Conservation (phyloP, 2,113 vertebrate species). For the Hirundichthys speculiger region DNA sequence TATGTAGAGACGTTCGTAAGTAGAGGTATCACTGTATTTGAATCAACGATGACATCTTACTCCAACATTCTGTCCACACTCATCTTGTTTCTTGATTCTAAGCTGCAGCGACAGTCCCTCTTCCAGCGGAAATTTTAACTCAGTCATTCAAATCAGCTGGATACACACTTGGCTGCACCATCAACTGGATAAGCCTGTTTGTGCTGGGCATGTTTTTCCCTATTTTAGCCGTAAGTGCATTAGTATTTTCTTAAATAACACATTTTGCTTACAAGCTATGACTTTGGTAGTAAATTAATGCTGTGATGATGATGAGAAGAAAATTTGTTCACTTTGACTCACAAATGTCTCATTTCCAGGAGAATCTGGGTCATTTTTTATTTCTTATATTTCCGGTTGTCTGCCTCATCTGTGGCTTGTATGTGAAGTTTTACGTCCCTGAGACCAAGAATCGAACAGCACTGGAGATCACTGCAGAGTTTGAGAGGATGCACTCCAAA, state of each 20-base stretch:
- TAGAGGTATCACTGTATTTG: no score
- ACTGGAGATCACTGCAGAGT: conserved; percentile 82
- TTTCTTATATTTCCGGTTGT: conserved; percentile 85
- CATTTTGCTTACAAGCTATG: background rate
- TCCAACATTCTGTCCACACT: background rate
- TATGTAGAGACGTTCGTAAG: no score
- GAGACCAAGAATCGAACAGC: conserved; percentile 80
- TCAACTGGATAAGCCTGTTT: conserved; percentile 83
- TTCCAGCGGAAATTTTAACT: conserved; percentile 83
- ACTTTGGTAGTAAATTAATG: no score
- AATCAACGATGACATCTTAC: background rate
- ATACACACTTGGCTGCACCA: conserved; percentile 70
- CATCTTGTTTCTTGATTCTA: conserved; percentile 13
- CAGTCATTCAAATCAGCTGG: conserved; percentile 82
- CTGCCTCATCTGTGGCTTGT: conserved; percentile 71
- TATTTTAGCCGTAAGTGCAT: conserved; percentile 81
- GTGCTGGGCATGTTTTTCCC: conserved; percentile 84
- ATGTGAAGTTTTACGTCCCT: conserved; percentile 74
- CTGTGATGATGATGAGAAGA: no score
- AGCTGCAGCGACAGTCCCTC: conserved; percentile 75
- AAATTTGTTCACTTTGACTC: background rate
- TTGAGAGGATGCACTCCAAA: conserved; percentile 74
- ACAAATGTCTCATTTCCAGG: conserved; percentile 60
- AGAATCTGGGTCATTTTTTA: conserved; percentile 78
- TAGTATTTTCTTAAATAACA: no score